A percentile compares a stretch with the other conserved stretches of the same genome.
phyloP scores from a whole-genome alignment of 2,797 vertebrate species.

The Alcedo quadribrachys region DNA sequence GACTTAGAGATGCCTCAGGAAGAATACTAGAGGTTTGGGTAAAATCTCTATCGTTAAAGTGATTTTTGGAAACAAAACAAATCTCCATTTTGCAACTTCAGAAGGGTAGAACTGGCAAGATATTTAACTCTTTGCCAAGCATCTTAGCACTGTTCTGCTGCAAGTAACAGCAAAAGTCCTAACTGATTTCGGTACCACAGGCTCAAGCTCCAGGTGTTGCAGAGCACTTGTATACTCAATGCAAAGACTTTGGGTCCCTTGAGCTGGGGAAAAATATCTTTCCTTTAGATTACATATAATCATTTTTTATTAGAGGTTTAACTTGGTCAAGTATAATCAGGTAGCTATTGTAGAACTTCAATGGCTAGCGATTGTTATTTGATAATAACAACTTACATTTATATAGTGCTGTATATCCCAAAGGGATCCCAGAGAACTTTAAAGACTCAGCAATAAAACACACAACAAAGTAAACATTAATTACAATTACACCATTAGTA shows the following conservation, averaged over 20 bases:
- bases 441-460: constrained; percentile 58
- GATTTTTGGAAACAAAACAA: not conserved
- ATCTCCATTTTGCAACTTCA: not conserved
- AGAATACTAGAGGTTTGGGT: not conserved
- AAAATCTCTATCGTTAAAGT: not conserved
- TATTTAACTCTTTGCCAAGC: not conserved
- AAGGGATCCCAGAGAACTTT: constrained; percentile 54
- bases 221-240: not conserved
- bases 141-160: not conserved
- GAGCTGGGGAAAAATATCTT: constrained; percentile 33
- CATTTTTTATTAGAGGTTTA: constrained; percentile 47
- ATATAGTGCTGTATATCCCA: constrained; percentile 53
- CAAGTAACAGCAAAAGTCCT: not conserved
- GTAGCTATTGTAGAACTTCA: constrained; percentile 68
- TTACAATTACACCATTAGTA: constrained; percentile 49
- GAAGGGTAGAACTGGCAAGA: not conserved
- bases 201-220: not conserved
- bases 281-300: constrained; percentile 57
- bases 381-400: constrained; percentile 63
- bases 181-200: not conserved
- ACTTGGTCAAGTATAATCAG: constrained; percentile 64
- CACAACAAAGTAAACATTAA: constrained; percentile 62
- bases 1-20: not conserved
- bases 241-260: constrained; percentile 21
- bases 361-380: constrained; percentile 61